Percentiles rank a stretch among this genome's conserved stretches.
phyloP scores from a whole-genome alignment of 2,113 vertebrate genomes.

The Oncorhynchus tshawytscha region DNA sequence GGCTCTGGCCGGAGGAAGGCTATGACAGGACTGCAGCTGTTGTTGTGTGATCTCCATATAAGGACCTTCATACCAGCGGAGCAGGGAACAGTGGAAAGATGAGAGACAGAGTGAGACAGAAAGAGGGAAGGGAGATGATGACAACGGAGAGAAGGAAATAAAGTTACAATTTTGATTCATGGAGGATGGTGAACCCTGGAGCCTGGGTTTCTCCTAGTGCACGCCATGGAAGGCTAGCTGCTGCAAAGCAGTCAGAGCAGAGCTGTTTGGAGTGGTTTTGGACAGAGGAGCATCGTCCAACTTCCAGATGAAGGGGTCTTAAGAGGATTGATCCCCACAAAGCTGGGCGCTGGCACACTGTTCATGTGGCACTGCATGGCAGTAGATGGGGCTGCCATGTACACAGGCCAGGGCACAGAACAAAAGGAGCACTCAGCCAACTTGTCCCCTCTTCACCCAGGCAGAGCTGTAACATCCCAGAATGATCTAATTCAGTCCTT shows the following conservation, averaged over 20 bases:
- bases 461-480: slow-evolving; percentile 32
- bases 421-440: slow-evolving; percentile 45
- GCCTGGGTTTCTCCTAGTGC: slow-evolving; percentile 3
- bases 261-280: slow-evolving; percentile 1
- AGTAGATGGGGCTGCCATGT: slow-evolving; percentile 38
- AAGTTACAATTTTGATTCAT: not conserved
- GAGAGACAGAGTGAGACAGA: not conserved
- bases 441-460: slow-evolving; percentile 37
- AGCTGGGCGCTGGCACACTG: slow-evolving; percentile 43
- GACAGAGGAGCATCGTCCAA: slow-evolving; percentile 30
- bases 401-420: slow-evolving; percentile 44
- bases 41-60: slow-evolving; percentile 54
- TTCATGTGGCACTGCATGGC: slow-evolving; percentile 47
- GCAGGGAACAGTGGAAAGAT: slow-evolving; percentile 31
- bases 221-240: not conserved
- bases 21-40: slow-evolving; percentile 66
- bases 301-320: slow-evolving; percentile 40
- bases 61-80: slow-evolving; percentile 39
- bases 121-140: slow-evolving; percentile 28
- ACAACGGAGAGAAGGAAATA: slow-evolving; percentile 44
- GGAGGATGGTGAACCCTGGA: not conserved
- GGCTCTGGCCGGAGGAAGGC: slow-evolving; percentile 36
- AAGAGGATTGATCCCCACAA: slow-evolving; percentile 14
- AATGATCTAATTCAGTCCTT: not conserved
- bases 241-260: not conserved